Conservation (phyloP, 2,888 invertebrate species). For the Troglohyphantes excavatus region DNA sequence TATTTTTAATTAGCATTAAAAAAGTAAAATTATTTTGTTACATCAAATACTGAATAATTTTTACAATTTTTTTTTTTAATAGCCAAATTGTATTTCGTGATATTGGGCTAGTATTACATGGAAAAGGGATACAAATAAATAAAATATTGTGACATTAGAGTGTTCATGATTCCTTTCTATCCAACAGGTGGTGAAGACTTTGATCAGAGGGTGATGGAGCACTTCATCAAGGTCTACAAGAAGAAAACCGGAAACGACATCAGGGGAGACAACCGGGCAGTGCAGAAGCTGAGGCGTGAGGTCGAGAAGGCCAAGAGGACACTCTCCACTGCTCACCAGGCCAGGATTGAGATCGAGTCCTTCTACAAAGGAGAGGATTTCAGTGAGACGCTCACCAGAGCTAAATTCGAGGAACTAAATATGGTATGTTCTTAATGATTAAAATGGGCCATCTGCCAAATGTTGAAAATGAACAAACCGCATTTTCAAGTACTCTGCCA, state of each 20-base stretch:
- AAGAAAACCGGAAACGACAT: conserved; percentile 99
- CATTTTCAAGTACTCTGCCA: no score
- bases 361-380: conserved; percentile 99
- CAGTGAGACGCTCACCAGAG: conserved; percentile 97
- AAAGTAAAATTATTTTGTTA: no score
- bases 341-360: conserved; percentile 98
- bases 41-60: background rate
- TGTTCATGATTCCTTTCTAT: no score
- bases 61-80: background rate
- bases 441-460: no score
- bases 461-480: no score
- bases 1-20: no score
- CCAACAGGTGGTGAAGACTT: conserved; percentile 96
- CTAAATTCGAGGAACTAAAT: conserved; percentile 99
- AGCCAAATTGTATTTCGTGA: no score
- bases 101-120: no score
- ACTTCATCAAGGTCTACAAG: conserved; percentile 99
- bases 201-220: conserved; percentile 98
- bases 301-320: conserved; percentile 99
- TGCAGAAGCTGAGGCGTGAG: conserved; percentile 97
- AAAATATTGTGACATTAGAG: no score
- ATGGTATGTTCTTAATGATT: conserved; percentile 85
- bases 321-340: conserved; percentile 96
- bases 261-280: conserved; percentile 94
- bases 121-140: no score